A percentile compares a stretch with the other conserved stretches of the same genome.
Evolutionary conservation across 2,888 invertebrate species (phyloP).

Genomic region (Raillietiella orientalis): DNA sequence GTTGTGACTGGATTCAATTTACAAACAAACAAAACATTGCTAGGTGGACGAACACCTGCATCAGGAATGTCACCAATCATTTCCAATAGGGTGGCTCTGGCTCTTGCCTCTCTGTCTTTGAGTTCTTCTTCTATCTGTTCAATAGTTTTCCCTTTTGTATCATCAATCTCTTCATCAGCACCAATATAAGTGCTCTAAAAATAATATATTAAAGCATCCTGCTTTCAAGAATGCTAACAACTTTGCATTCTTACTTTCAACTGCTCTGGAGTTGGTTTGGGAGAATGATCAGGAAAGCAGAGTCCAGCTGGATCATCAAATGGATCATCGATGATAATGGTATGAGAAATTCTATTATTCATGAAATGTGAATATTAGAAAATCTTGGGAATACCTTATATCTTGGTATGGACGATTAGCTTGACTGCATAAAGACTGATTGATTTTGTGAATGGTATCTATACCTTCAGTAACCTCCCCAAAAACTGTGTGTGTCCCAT

Average conservation of each 20-base stretch:
- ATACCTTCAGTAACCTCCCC: slow-evolving; percentile 77
- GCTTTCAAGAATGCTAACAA: slow-evolving; percentile 2
- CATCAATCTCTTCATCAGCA: slow-evolving; percentile 20
- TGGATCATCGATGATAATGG: slow-evolving; percentile 81
- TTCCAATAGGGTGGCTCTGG: slow-evolving; percentile 83
- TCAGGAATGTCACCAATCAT: slow-evolving; percentile 94
- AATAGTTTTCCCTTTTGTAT: slow-evolving; percentile 50
- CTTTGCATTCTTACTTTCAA: slow-evolving; percentile 16
- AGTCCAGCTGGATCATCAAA: slow-evolving; percentile 58
- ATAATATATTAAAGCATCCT: slow-evolving; percentile 3
- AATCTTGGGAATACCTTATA: slow-evolving; percentile 20
- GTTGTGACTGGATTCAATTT: slow-evolving; percentile 94
- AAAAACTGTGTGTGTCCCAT: slow-evolving; percentile 72
- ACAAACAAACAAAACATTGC: slow-evolving; percentile 95
- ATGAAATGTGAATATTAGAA: slow-evolving; percentile 4
- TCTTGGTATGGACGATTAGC: slow-evolving; percentile 72
- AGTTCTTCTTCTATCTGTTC: slow-evolving; percentile 58
- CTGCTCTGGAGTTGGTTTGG: slow-evolving; percentile 50
- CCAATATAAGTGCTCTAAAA: slow-evolving; percentile 3
- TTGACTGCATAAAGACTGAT: slow-evolving; percentile 73
- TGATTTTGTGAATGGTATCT: slow-evolving; percentile 54
- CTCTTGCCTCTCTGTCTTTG: slow-evolving; percentile 71
- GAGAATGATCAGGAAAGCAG: slow-evolving; percentile 45
- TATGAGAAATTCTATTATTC: slow-evolving; percentile 51
- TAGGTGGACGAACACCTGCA: slow-evolving; percentile 89